These are phyloP conservation scores for Micropterix aruncella DNA, from an alignment of 2,888 invertebrate genomes.

Conservation along the genomic window DNA sequence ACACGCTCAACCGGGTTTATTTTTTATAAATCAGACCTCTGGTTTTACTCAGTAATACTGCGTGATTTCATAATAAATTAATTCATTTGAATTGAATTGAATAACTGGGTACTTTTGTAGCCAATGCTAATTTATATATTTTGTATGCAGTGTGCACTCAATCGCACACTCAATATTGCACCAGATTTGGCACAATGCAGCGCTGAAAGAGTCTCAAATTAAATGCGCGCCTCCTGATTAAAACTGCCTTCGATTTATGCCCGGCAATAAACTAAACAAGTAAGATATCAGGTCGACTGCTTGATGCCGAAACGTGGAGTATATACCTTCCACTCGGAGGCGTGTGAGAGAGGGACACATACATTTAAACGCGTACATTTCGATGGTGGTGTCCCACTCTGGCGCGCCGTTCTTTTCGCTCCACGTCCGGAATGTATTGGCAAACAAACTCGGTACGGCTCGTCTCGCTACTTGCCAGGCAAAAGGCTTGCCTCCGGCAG, in stretches of 20 bases:
- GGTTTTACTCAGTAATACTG: too few relatives aligned
- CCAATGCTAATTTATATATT: too few relatives aligned
- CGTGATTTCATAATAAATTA: too few relatives aligned
- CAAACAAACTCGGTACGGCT: neutral
- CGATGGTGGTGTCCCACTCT: neutral
- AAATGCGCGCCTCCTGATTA: neutral
- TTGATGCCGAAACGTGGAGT: neutral
- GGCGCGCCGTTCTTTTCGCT: neutral
- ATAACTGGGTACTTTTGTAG: too few relatives aligned
- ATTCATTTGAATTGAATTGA: too few relatives aligned
- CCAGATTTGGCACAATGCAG: neutral
- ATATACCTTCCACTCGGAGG: neutral
- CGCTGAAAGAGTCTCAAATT: neutral
- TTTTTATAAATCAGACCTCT: too few relatives aligned
- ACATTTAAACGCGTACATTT: neutral
- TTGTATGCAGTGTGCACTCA: too few relatives aligned
- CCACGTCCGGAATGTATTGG: neutral
- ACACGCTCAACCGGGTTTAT: too few relatives aligned
- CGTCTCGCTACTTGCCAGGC: too few relatives aligned
- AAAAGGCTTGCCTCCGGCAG: neutral
- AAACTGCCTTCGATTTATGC: neutral
- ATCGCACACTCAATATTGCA: too few relatives aligned
- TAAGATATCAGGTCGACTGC: neutral
- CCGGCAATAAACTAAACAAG: neutral
- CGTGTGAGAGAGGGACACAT: neutral